Evolutionary conservation across 30 jellyfish, hydroid and myxozoan species (phyloP).

Genomic region (Euphysa ruthae): DNA sequence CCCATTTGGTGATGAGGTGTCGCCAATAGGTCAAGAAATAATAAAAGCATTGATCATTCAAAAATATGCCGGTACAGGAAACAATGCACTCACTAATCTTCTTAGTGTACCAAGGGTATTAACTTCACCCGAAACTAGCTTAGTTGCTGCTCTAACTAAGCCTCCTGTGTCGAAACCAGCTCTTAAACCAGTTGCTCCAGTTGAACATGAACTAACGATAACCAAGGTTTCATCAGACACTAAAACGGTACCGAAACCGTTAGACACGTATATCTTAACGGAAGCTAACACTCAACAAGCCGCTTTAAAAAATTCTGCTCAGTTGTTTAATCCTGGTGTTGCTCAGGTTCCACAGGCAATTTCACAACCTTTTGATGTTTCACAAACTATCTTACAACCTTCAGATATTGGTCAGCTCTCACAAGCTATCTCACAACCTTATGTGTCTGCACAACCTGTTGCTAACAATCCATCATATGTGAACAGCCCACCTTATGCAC

Average conservation of each 20-base stretch:
- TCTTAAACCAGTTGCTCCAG: neutral
- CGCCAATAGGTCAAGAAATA: neutral
- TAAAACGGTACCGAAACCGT: no score
- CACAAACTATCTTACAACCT: neutral
- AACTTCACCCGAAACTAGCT: neutral
- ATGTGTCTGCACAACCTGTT: no score
- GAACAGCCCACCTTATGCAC: no score
- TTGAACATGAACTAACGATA: neutral
- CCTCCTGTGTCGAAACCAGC: constrained; percentile 10
- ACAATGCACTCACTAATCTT: neutral
- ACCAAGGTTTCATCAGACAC: no score
- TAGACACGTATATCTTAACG: no score
- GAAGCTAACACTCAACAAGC: no score
- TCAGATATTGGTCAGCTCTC: neutral
- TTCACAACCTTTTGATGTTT: neutral
- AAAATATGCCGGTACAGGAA: neutral
- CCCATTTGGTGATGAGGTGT: no score
- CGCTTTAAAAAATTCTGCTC: no score
- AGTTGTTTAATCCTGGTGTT: neutral
- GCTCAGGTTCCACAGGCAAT: constrained; percentile 4
- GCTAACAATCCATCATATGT: no score
- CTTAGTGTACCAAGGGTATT: neutral
- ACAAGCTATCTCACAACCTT: no score
- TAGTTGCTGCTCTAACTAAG: constrained; percentile 8
- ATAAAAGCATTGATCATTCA: neutral